A percentile compares a stretch with the other conserved stretches of the same genome.
phyloP scores from a whole-genome alignment of 2,113 vertebrate species.

The Brevimyrus niger region DNA sequence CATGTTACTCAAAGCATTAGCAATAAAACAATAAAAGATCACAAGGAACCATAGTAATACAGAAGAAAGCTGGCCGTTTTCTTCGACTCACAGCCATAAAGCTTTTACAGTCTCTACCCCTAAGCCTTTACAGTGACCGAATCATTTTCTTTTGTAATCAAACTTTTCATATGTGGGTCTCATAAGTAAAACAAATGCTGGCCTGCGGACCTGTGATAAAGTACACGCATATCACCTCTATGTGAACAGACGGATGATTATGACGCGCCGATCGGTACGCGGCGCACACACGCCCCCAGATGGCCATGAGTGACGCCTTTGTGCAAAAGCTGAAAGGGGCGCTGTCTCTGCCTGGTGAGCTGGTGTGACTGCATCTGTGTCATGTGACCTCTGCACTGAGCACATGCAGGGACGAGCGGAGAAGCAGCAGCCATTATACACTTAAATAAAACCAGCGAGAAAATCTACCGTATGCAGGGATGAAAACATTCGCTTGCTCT shows the following conservation, averaged over 20 bases:
- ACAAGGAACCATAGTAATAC: not conserved
- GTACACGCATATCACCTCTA: not conserved
- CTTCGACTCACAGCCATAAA: not conserved
- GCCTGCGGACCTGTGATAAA: not conserved
- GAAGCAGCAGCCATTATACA: not conserved
- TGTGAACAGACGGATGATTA: not conserved
- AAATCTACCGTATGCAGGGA: not conserved
- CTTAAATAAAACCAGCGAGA: not conserved
- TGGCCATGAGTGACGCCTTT: not conserved
- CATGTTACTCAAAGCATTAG: not conserved
- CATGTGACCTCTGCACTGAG: not conserved
- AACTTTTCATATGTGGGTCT: not conserved
- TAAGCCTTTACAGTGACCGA: not conserved
- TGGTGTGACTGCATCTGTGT: not conserved
- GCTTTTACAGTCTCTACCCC: not conserved
- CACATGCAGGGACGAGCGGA: not conserved
- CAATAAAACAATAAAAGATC: not conserved
- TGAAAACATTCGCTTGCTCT: not conserved
- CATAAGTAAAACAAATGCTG: not conserved
- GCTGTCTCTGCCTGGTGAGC: not conserved
- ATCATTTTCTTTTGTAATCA: not conserved
- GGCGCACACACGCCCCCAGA: not conserved
- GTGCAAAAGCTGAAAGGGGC: not conserved
- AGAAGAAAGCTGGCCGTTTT: not conserved
- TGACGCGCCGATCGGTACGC: not conserved